Base-by-base conservation (phyloP, 2,888 invertebrate genomes). In the Erebia epiphron region DNA sequence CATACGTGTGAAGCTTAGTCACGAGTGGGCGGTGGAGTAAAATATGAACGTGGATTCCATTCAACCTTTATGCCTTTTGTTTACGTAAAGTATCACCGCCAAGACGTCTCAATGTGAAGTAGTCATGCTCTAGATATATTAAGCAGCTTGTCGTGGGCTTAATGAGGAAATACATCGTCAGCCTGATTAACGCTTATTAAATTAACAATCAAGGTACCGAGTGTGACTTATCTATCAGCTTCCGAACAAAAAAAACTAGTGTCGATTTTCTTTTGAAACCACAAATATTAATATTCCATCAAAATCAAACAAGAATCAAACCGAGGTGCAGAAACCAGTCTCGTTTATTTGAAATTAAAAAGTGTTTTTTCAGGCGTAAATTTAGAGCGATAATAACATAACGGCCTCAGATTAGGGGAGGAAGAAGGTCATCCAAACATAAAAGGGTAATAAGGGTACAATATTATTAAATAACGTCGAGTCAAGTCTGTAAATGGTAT, bases 101-200 rank as follows among this genome's bases (percentile, higher is more conserved):
- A 56, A 66, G 60, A 63, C 49, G 16, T 18, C 52, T 50, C 70
- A 67, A 57, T 62, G 57, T 63, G 67, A 18, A 62, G 52, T 46
- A 46, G 57, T 62, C 67, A 57, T 67, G 62, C 67, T 54, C 70
- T 67, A 67, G 67, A 67, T 70, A 63, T 67, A 63, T 63, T 63
- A 60, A 67, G 68, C 69, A 66, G 65, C 69, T 68, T 72, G 69
- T 68, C 64, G 69, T 54, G 49, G 56, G 26, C 66, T 56, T 78
- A 77, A 77, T 76, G 77, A 78, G 78, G 78, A 78, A 77, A 70
- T 71, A 73, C 72, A 69, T 76, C 72, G 73, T 75, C 74, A 64
- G 69, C 73, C 75, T 76, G 76, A 77, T 78, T 76, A 78, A 73
- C 65, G 70, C 73, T 70, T 68, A 77, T 76, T 77, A 78, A 76